These are phyloP conservation scores for Gobius niger DNA, from an alignment of 2,113 vertebrate genomes.

Conservation along the genomic window DNA sequence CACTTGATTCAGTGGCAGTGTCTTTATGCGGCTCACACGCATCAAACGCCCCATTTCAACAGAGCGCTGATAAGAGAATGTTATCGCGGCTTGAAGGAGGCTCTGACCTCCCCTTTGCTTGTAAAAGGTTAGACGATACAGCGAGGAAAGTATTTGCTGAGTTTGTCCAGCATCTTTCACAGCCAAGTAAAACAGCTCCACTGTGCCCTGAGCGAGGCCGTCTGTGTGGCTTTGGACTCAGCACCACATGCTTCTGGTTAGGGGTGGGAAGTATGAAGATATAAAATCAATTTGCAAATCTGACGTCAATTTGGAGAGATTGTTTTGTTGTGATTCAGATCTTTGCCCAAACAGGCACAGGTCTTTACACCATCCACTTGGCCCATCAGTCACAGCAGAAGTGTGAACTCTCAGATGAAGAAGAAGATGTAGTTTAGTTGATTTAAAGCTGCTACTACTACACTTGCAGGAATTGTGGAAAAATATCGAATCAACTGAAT, in stretches of 20 bases:
- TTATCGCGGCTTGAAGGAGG: constrained; percentile 64
- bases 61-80: constrained; percentile 59
- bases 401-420: no score
- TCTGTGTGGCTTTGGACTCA: constrained; percentile 19
- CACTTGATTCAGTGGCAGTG: constrained; percentile 60
- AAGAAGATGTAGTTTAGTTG: no score
- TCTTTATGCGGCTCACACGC: constrained; percentile 48
- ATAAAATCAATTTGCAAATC: no score
- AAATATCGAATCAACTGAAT: no score
- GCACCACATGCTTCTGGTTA: constrained; percentile 30
- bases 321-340: no score
- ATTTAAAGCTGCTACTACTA: no score
- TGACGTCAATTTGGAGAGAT: no score
- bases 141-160: constrained; percentile 41
- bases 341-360: no score
- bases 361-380: no score
- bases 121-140: constrained; percentile 31
- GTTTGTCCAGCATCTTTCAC: constrained; percentile 25
- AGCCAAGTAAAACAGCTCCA: constrained; percentile 45
- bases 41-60: constrained; percentile 62
- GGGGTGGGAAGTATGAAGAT: no score
- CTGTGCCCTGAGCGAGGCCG: constrained; percentile 8
- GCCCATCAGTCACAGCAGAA: no score
- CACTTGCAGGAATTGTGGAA: no score
- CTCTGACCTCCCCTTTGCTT: constrained; percentile 49